Conservation (phyloP, 2,888 invertebrate genomes). For the Eupithecia pulchellata region DNA sequence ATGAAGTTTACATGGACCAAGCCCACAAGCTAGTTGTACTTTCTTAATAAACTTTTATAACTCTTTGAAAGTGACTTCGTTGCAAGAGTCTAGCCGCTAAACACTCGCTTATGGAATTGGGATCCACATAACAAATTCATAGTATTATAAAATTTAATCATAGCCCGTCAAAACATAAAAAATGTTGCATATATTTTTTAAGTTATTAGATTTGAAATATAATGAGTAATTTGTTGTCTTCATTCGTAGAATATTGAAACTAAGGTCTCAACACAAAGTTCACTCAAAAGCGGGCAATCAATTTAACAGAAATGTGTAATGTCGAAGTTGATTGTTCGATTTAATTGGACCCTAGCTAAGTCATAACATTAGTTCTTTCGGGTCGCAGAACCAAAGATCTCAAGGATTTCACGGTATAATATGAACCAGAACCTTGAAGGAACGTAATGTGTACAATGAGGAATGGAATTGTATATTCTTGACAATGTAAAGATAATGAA, state of each 20-base stretch:
- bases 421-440: neutral
- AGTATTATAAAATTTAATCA: neutral
- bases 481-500: slow-evolving; percentile 1
- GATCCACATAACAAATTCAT: neutral
- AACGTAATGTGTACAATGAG: neutral
- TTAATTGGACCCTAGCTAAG: neutral
- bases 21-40: neutral
- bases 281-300: neutral
- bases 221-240: neutral
- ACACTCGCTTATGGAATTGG: neutral
- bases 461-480: neutral
- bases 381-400: neutral
- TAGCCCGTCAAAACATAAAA: neutral
- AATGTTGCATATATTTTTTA: neutral
- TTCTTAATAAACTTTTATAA: neutral
- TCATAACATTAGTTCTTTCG: neutral
- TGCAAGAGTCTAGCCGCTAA: neutral
- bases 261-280: neutral
- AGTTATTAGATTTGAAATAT: neutral
- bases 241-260: slow-evolving; percentile 4
- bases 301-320: neutral
- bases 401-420: neutral
- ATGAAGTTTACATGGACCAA: neutral
- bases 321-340: neutral
- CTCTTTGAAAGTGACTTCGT: neutral